phyloP scores from a whole-genome alignment of 2,888 invertebrate genomes.

The Thymelicus sylvestris region DNA sequence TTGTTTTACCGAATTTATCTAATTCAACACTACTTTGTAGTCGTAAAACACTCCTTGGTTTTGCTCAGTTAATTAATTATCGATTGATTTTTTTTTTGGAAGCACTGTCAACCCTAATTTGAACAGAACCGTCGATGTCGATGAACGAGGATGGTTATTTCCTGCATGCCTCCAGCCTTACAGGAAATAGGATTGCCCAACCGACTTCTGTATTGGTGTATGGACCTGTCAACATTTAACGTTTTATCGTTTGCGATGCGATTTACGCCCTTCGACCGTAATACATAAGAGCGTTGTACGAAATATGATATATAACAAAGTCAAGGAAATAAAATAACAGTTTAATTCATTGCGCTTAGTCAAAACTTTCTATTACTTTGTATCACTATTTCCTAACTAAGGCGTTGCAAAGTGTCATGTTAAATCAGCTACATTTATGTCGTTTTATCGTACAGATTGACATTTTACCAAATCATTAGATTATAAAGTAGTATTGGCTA shows the following conservation, averaged over 20 bases:
- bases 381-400: not conserved
- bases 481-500: not conserved
- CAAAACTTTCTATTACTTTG: not conserved
- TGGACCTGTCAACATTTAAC: conserved; percentile 1
- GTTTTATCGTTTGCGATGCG: not conserved
- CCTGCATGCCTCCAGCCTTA: conserved; percentile 25
- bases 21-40: too few species aligned
- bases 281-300: not conserved
- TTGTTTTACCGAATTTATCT: too few species aligned
- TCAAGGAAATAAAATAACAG: not conserved
- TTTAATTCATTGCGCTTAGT: not conserved
- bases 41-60: too few species aligned
- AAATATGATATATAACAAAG: not conserved
- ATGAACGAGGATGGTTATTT: conserved; percentile 25
- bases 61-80: too few species aligned
- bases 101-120: not conserved
- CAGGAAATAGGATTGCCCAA: conserved; percentile 29
- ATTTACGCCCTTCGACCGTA: not conserved
- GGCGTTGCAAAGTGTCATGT: too few species aligned
- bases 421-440: not conserved
- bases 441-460: not conserved
- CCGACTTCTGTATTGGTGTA: conserved; percentile 1
- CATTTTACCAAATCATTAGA: not conserved
- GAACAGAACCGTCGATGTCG: not conserved
- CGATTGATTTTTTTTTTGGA: too few species aligned